Base-by-base conservation (phyloP, 2,113 vertebrate species). In the Tragelaphus strepsiceros region DNA sequence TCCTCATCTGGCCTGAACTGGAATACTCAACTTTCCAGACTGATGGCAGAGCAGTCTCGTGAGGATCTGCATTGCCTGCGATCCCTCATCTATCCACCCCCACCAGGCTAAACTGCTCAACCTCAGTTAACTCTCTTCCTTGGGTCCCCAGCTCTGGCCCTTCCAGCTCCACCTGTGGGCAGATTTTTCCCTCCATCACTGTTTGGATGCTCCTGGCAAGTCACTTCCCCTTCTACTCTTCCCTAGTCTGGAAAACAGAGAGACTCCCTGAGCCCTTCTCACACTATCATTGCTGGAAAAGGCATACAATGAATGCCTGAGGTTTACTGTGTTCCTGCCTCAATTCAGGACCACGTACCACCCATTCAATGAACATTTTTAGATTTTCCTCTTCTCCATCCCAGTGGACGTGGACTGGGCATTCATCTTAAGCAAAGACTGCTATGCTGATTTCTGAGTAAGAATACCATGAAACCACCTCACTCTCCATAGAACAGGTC, bases 1-100 rank as follows among this genome's bases (percentile, higher is more conserved):
- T 15, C 5, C 35, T 83, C 30, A 61, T 15, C 22, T 94, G 78
- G 30, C 59, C 46, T 71, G 49, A 49, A 62, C 21, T 15, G 6
- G 22, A 35, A 22, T 0, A 9, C 26, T 21, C 30, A 5, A 46
- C 49, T n/a, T 87, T 95, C 16, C 26, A 39, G 35, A 71, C 16
- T 0, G 9, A 58, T 6, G 30, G 43, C 6, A 43, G 49, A 14
- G 61, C 39, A 22, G n/a, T 58, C 86, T 59, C 58, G 28, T 58
- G 32, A 92, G 46, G 9, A 9, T 35, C 61, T 77, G 1, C 61
- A 5, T 1, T 22, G 67, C 46, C 49, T 43, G 14, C 1, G 12
- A 32, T 30, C 80, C n/a, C 61, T 85, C 77, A 17, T 13, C 1
- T 1, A 4, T 10, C 1, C 5, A 7, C 5, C 17, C 3, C 35